Base-by-base conservation (phyloP, 2,888 invertebrate genomes). In the Cryptus armator region DNA sequence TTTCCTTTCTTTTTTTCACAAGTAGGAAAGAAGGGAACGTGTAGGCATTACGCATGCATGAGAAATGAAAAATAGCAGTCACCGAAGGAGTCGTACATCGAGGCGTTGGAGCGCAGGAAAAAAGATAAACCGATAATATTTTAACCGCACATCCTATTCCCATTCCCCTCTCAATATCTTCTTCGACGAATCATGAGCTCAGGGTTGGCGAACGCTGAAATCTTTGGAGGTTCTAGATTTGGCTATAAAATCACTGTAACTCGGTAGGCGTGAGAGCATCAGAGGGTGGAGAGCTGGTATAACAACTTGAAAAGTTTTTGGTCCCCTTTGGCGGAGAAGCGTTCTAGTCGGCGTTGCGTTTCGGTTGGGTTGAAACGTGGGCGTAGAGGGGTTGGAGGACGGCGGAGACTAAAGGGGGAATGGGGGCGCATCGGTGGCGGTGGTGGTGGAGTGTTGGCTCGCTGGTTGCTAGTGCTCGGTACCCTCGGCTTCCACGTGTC, bases 281-380 rank as follows among this genome's bases (percentile, higher is more conserved):
- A 51, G 53, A 32, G 51, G 24, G 14, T 46, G 48, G n/a, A 16
- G 79, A 72, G 78, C 43, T 72, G 78, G 83, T 84, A 86, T 90
- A 90, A 89, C 89, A 84, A 86, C 83, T 88, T 85, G 83, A 86
- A 87, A 88, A 88, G 67, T 88, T 88, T 87, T 85, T 72, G 80
- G 82, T 87, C 85, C 83, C 85, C 84, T 72, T 81, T 71, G 79
- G 83, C 75, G 62, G 72, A 74, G 81, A 77, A 80, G 66, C 67
- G 59, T 64, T 67, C 68, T 32, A 82, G 72, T 68, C 72, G 64
- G 62, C 46, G 72, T 71, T 76, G 64, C 76, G 77, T 48, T 51
- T 86, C 85, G 84, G 56, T 37, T 78, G 62, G 74, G 16, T 78
- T 24, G 59, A 59, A 29, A 37, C n/a, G 43, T n/a, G n/a, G 53